These are phyloP conservation scores for Oriolus oriolus DNA, from an alignment of 2,113 vertebrate species.

Conservation along the genomic window DNA sequence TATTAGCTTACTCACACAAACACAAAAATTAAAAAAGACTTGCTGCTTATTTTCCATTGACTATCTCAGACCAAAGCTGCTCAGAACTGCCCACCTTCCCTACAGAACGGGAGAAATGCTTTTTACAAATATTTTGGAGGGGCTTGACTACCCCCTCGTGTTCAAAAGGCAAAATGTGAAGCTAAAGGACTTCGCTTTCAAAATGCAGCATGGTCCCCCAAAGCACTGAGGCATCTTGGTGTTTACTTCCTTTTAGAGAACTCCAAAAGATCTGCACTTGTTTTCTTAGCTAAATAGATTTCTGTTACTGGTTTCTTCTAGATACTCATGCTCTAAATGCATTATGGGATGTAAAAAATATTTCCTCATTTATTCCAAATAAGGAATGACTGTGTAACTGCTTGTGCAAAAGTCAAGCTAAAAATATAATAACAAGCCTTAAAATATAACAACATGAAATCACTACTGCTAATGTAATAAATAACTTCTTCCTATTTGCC, in stretches of 20 bases:
- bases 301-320: background rate
- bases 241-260: background rate
- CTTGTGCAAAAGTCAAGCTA: background rate
- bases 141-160: slow-evolving; percentile 53
- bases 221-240: accelerated
- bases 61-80: background rate
- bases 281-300: background rate
- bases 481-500: background rate
- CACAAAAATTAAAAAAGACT: background rate
- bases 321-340: background rate
- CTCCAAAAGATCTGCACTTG: background rate
- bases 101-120: accelerated
- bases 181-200: background rate
- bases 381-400: background rate
- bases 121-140: background rate
- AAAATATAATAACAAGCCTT: background rate
- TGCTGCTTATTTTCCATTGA: background rate
- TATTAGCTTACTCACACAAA: background rate
- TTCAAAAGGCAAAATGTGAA: slow-evolving; percentile 9
- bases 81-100: background rate
- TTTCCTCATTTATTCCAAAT: background rate
- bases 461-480: background rate
- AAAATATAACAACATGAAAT: background rate
- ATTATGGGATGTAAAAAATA: background rate
- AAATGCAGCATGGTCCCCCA: background rate